A percentile compares a stretch with the other conserved stretches of the same genome.
Evolutionary conservation across 2,113 vertebrate species (phyloP).

Genomic region (Strix aluco): DNA sequence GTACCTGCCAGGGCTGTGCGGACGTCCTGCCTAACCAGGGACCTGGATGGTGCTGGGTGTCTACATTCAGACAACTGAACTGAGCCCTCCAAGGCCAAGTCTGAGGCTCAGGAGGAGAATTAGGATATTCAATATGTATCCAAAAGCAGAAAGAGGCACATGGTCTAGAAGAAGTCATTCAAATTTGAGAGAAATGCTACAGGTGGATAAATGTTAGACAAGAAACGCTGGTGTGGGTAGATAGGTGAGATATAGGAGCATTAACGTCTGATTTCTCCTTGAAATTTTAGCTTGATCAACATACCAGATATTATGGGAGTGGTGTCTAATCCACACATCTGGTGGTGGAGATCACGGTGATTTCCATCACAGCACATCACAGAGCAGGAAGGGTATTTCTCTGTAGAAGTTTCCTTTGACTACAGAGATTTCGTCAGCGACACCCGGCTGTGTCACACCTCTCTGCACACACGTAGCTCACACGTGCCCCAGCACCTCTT

Average conservation of each 20-base stretch:
- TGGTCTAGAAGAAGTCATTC: not conserved
- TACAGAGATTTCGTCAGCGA: not conserved
- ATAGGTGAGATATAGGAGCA: not conserved
- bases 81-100: not conserved
- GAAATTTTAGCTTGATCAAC: not conserved
- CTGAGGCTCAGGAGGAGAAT: not conserved
- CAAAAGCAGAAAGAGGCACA: not conserved
- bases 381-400: not conserved
- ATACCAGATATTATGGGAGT: not conserved
- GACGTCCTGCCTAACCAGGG: not conserved
- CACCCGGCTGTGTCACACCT: not conserved
- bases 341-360: not conserved
- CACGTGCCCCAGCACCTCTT: not conserved
- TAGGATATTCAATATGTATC: not conserved
- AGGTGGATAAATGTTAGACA: not conserved
- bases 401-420: not conserved
- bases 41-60: not conserved
- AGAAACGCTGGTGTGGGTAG: not conserved
- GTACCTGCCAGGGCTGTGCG: not conserved
- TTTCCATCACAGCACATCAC: not conserved
- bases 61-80: fast-evolving
- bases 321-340: not conserved
- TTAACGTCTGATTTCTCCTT: not conserved
- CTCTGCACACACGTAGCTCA: not conserved
- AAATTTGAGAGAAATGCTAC: not conserved